Base-by-base conservation (phyloP, 2,888 invertebrate species). In the Teleiodes luculella region DNA sequence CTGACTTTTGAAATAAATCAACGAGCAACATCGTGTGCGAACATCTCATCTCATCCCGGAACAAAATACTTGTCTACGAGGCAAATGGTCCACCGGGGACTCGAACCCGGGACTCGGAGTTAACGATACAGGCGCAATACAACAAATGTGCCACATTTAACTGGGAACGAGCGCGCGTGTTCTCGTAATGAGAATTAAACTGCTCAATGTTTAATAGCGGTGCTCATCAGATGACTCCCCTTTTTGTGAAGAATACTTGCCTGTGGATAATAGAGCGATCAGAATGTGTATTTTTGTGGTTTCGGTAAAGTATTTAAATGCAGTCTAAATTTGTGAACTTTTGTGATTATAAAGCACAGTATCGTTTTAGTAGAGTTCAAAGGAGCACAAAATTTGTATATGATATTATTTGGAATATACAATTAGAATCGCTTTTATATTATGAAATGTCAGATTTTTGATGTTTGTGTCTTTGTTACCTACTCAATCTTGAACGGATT, bases 31-130 rank as follows among this genome's bases (percentile, higher is more conserved):
- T 28, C 2, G 43, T 43, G 43, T 43, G 43, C 24, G 43, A 28
- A 28, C 43, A 43, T 43, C 43, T 43, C 43, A 43, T 43, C 43
- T 43, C 43, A 13, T 43, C n/a, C 43, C 31, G 46, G 31, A 31
- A 46, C 46, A 46, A 31, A n/a, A 46, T 48, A 48, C 35, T 48
- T 48, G 35, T 33, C 18, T 48, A 48, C 35, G 31, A 48, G 31
- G 48, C 48, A 35, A 48, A 48, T 48, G 35, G 48, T 4, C 24
- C 48, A 20, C 48, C 7, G 7, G 48, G 48, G 48, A 48, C 18
- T 48, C 35, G 48, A 48, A 48, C 48, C 20, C 13, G 48, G 43
- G 43, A 20, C 43, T 28, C 28, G 6, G 43, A 43, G 43, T 13
- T 43, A 43, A 43, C 43, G 43, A 43, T 43, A 43, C 43, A 28